Evolutionary conservation across 2,113 vertebrate genomes (phyloP), one percentile per base, ranked within the genome.

Genomic region (Rhinolophus ferrumequinum): DNA sequence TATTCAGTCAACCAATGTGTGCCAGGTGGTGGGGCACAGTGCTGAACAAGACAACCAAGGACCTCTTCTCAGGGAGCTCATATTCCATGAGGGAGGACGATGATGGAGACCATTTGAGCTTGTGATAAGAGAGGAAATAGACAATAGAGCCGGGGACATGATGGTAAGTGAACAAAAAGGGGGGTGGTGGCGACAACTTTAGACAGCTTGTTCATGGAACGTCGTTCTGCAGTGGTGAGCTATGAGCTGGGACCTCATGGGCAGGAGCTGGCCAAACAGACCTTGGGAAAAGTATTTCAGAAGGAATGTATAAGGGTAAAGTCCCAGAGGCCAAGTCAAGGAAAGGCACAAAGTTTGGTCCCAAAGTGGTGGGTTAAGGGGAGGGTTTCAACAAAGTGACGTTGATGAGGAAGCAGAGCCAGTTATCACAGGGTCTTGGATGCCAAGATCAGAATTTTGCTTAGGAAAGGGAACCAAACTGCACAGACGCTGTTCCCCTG

Each of bases 401-500:
- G 1, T 0, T 75, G 26, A 26, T 24, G 10, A 33, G 6, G 38
- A 66, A 10, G 8, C 67, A 56, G 13, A 44, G 44, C 10, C 67
- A 28, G 28, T 33, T 21, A 16, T 64, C 24, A 11, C 14, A 47
- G 33, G n/a, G 22, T 47, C 82, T 19, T 33, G 24, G 28, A 35
- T n/a, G 73, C 30, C 79, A 82, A 70, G 73, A 41, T 38, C 30
- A 86, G n/a, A 72, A 67, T 83, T 89, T 72, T 41, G 10, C 84
- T 72, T 44, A 77, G 60, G 38, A 70, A 14, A 0, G 28, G 30
- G 33, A 86, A 28, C 18, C 30, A 58, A 22, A 54, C 5, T 30
- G 35, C 33, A 19, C 2, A 75, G 58, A 58, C 6, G 9, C 30
- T 76, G 21, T 58, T 52, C 15, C 7, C 60, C 9, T 56, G 22